These are phyloP conservation scores for Omphaloscelis lunosa DNA, from an alignment of 2,888 invertebrate genomes.

Conservation along the genomic window DNA sequence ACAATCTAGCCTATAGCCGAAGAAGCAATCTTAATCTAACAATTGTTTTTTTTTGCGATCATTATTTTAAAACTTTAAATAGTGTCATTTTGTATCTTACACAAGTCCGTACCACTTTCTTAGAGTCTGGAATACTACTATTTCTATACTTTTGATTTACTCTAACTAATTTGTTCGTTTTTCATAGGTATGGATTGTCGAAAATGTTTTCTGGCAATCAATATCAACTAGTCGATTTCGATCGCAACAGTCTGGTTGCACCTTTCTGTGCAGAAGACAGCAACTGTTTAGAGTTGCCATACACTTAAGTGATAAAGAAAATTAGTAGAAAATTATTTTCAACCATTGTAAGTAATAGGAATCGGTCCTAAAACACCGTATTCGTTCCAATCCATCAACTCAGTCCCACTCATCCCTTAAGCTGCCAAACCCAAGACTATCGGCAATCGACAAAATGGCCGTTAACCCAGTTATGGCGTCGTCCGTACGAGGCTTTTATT, in stretches of 20 bases:
- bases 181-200: neutral
- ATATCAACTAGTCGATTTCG: neutral
- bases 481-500: slow-evolving; percentile 80
- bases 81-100: no score
- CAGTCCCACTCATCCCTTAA: slow-evolving; percentile 35
- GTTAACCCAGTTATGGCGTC: slow-evolving; percentile 80
- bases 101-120: no score
- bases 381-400: slow-evolving; percentile 36
- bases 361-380: slow-evolving; percentile 28
- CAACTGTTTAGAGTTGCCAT: neutral
- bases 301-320: neutral
- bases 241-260: neutral
- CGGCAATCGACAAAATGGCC: slow-evolving; percentile 77
- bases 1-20: no score
- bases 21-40: no score
- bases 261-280: neutral
- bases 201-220: neutral
- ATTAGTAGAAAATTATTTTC: neutral
- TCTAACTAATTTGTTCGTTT: no score
- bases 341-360: slow-evolving; percentile 44
- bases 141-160: no score
- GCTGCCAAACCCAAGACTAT: slow-evolving; percentile 57
- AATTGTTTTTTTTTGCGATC: no score
- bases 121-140: no score
- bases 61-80: no score